A percentile compares a stretch with the other conserved stretches of the same genome.
These are phyloP conservation scores for Pseudois nayaur DNA, from an alignment of 2,113 vertebrate genomes.

Conservation along the genomic window DNA sequence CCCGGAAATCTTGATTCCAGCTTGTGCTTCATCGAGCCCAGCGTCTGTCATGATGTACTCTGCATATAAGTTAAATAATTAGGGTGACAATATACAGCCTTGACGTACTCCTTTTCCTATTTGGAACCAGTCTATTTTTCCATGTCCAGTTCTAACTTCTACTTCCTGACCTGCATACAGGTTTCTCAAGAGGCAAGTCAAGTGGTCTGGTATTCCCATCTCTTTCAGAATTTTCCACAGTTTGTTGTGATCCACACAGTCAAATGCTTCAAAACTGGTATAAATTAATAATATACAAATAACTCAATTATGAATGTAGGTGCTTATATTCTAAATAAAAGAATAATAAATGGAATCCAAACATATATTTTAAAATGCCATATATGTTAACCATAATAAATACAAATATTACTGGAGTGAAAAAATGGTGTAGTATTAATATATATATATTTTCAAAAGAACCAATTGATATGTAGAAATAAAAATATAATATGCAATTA, in stretches of 20 bases:
- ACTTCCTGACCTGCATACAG: not conserved
- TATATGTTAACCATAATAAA: not conserved
- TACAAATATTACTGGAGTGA: not conserved
- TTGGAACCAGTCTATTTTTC: not conserved
- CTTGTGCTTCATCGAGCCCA: not conserved
- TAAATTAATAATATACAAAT: not conserved
- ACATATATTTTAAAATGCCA: not conserved
- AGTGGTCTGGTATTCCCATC: not conserved
- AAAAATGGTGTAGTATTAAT: not conserved
- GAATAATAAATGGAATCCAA: not conserved
- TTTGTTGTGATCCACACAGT: not conserved
- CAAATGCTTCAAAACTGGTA: not conserved
- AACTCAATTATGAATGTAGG: not conserved
- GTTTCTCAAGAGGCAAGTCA: not conserved
- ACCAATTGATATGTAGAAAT: not conserved
- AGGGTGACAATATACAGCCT: not conserved
- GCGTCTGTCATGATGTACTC: not conserved
- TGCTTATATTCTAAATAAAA: not conserved
- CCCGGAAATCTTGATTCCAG: fast-evolving
- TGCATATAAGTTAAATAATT: not conserved
- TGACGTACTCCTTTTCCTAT: not conserved
- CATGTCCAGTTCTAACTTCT: not conserved
- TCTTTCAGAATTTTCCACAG: not conserved
- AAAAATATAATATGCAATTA: not conserved
- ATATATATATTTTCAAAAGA: not conserved